These are phyloP conservation scores for Eupleurogrammus muticus DNA, from an alignment of 2,797 vertebrate genomes.

Conservation along the genomic window DNA sequence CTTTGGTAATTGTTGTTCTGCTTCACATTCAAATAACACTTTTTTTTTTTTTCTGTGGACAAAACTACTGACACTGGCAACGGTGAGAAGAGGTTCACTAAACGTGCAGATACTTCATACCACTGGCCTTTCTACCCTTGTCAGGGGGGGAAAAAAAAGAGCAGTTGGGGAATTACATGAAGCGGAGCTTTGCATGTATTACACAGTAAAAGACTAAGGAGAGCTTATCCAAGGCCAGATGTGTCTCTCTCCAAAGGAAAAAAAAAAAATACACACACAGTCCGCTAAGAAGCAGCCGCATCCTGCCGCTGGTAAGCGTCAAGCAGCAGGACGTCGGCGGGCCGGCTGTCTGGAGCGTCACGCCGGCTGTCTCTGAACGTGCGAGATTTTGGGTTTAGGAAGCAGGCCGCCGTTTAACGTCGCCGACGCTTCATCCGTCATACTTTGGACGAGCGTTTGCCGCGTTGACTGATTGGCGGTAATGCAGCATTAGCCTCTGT, in stretches of 20 bases:
- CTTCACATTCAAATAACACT: conserved; percentile 1
- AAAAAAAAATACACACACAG: conserved; percentile 47
- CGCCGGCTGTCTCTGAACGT: conserved; percentile 67
- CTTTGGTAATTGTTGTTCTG: not conserved
- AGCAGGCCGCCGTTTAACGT: conserved; percentile 58
- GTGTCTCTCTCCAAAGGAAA: conserved; percentile 75
- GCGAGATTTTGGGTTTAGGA: conserved; percentile 76
- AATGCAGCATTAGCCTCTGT: conserved; percentile 74
- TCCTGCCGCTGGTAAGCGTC: conserved; percentile 63
- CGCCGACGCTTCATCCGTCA: conserved; percentile 71
- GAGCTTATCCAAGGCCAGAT: conserved; percentile 83
- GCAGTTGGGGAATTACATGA: conserved; percentile 73
- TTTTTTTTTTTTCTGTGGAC: not conserved
- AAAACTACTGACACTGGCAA: conserved; percentile 21
- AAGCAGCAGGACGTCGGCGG: conserved; percentile 64
- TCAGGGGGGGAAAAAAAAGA: conserved; percentile 56
- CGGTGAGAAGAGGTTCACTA: conserved; percentile 17
- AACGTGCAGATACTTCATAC: conserved; percentile 23
- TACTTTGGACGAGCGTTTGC: conserved; percentile 72
- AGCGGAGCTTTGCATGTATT: conserved; percentile 80
- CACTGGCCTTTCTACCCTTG: conserved; percentile 49
- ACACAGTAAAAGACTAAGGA: conserved; percentile 74
- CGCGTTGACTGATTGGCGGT: conserved; percentile 72
- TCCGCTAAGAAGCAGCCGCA: conserved; percentile 67
- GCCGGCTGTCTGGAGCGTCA: conserved; percentile 69